Conservation (phyloP, 2,888 invertebrate genomes). For the Amphipoea lucens region DNA sequence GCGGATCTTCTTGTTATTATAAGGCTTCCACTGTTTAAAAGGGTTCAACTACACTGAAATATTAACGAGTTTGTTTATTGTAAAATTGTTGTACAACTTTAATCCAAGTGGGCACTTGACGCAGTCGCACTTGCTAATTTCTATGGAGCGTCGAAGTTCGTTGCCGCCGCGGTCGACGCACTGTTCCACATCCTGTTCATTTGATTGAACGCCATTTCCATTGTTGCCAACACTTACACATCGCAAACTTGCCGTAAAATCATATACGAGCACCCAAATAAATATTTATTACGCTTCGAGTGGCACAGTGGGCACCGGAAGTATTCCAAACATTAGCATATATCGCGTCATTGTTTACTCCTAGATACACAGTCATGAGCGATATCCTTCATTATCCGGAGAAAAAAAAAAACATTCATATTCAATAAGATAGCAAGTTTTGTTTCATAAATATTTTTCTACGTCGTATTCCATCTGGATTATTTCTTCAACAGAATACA, state of each 20-base stretch:
- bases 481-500: conserved; percentile 45
- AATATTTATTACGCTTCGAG: conserved; percentile 72
- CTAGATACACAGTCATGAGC: conserved; percentile 58
- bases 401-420: conserved; percentile 38
- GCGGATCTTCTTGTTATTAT: conserved; percentile 46
- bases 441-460: conserved; percentile 35
- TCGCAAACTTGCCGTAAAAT: conserved; percentile 67
- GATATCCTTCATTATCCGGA: conserved; percentile 46
- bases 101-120: conserved; percentile 51
- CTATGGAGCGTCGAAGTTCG: conserved; percentile 79
- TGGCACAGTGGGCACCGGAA: conserved; percentile 67
- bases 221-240: conserved; percentile 76
- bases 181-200: conserved; percentile 84
- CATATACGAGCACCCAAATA: conserved; percentile 69
- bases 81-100: conserved; percentile 31
- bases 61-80: conserved; percentile 34
- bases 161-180: conserved; percentile 83
- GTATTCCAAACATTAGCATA: conserved; percentile 70
- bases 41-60: conserved; percentile 21
- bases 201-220: conserved; percentile 75
- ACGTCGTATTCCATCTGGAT: conserved; percentile 49
- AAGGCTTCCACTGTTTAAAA: conserved; percentile 24
- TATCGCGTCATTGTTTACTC: conserved; percentile 71
- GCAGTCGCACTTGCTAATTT: conserved; percentile 70
- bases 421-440: conserved; percentile 41